Evolutionary conservation across 2,797 vertebrate species (phyloP), one percentile per base, ranked within the genome.

Genomic region (Clarias laeviceps): DNA sequence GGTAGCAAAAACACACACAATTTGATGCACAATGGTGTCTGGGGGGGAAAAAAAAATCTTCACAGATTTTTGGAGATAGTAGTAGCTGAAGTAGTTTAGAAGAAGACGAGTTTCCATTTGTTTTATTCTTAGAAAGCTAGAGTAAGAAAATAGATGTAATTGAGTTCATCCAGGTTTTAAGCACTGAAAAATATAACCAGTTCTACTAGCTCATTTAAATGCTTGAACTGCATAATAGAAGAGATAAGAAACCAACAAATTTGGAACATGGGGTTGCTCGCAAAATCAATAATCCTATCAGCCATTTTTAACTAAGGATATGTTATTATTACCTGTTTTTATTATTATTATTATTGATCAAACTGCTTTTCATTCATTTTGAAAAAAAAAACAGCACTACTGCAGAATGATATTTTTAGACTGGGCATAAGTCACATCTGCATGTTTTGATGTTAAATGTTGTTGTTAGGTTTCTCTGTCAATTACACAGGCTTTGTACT

Each of bases 41-140:
- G 45, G 50, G 50, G 50, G 8, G 34, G n/a, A n/a, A n/a, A 45
- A 27, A 64, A 80, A 24, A 73, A 73, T n/a, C 57, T 37, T 61
- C 22, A 62, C 5, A 14, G 76, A 40, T 79, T 61, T 79, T 15
- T 40, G 20, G 40, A 79, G 76, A 79, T 40, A 12, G 57, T 34
- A 12, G 15, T 40, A 40, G 40, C 1, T 9, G 56, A 22, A 62
- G 57, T 7, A 17, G 20, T 14, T 77, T 20, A 9, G 40, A 45
- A 32, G 32, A 37, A 78, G 61, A 78, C 61, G 56, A 59, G 11
- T 78, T 61, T 24, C 11, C 56, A 24, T 56, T 78, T 59, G 56
- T 61, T 78, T 78, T 78, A 59, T 34, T 77, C 54, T 22, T 14
- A 61, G 74, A 78, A 32, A 59, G 32, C 61, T 56, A 34, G 74